These are phyloP conservation scores for Diplogasteroides magnus DNA, from an alignment of 1,140 invertebrate genomes.

Conservation along the genomic window DNA sequence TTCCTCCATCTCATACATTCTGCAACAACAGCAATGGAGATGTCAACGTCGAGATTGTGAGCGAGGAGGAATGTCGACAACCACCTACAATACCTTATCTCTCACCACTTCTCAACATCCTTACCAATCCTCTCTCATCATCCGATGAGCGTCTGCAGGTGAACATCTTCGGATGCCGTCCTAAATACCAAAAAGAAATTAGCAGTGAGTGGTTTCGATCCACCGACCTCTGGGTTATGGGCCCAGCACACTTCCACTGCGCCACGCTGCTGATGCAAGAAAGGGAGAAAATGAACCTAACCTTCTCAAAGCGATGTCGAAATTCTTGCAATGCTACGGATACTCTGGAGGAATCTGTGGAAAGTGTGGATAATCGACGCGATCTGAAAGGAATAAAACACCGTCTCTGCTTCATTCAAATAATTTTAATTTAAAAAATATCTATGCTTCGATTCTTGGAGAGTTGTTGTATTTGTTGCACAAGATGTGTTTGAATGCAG, in stretches of 20 bases:
- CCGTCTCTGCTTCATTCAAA: too few species aligned
- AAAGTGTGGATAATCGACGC: not conserved
- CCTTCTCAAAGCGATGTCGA: not conserved
- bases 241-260: conserved; percentile 95
- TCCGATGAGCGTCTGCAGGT: not conserved
- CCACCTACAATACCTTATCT: conserved; percentile 24
- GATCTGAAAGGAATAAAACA: too few species aligned
- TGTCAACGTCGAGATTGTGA: conserved; percentile 27
- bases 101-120: too few species aligned
- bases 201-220: conserved; percentile 68
- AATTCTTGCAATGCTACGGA: not conserved
- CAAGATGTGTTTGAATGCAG: too few species aligned
- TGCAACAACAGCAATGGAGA: conserved; percentile 27
- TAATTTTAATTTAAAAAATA: too few species aligned
- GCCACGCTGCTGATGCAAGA: conserved; percentile 63
- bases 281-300: not conserved
- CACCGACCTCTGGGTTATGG: conserved; percentile 94
- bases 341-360: not conserved
- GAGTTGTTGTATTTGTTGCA: too few species aligned
- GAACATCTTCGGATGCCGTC: not conserved
- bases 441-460: too few species aligned
- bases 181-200: not conserved
- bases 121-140: not conserved
- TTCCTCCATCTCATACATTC: conserved; percentile 33
- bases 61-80: conserved; percentile 18